phyloP scores from a whole-genome alignment of 2,888 invertebrate genomes.

The Phyllotreta cruciferae region DNA sequence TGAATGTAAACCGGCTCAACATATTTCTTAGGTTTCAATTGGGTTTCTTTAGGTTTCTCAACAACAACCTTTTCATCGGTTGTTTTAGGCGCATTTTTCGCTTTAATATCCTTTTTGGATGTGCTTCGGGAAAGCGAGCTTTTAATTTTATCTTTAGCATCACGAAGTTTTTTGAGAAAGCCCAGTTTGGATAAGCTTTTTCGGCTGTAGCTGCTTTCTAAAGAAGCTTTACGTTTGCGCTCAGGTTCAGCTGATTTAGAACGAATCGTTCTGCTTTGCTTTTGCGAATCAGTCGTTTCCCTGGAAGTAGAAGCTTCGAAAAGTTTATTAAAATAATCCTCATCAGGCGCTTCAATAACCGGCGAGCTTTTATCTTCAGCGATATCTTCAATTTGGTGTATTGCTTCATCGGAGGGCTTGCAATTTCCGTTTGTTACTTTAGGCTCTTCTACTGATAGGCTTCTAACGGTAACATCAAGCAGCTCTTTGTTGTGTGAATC shows the following conservation, averaged over 20 bases:
- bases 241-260: slow-evolving; percentile 54
- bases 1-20: slow-evolving; percentile 55
- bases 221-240: slow-evolving; percentile 50
- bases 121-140: slow-evolving; percentile 43
- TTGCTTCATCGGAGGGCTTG: neutral
- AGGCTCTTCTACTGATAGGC: neutral
- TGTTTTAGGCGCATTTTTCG: slow-evolving; percentile 26
- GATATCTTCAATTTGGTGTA: slow-evolving; percentile 8
- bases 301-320: slow-evolving; percentile 39
- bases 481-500: slow-evolving; percentile 17
- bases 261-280: slow-evolving; percentile 35
- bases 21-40: slow-evolving; percentile 33
- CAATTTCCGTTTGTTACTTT: slow-evolving; percentile 1
- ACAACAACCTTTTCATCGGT: slow-evolving; percentile 1
- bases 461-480: slow-evolving; percentile 1
- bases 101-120: slow-evolving; percentile 39
- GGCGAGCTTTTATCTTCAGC: neutral
- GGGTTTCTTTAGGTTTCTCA: slow-evolving; percentile 33
- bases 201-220: slow-evolving; percentile 53
- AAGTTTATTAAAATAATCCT: slow-evolving; percentile 43
- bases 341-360: slow-evolving; percentile 24
- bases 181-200: slow-evolving; percentile 51
- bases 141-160: slow-evolving; percentile 55
- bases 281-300: slow-evolving; percentile 20
- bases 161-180: slow-evolving; percentile 52